Percentiles rank a stretch among this genome's conserved stretches.
Evolutionary conservation across 2,888 invertebrate species (phyloP).

Genomic region (Eilema sororculum): DNA sequence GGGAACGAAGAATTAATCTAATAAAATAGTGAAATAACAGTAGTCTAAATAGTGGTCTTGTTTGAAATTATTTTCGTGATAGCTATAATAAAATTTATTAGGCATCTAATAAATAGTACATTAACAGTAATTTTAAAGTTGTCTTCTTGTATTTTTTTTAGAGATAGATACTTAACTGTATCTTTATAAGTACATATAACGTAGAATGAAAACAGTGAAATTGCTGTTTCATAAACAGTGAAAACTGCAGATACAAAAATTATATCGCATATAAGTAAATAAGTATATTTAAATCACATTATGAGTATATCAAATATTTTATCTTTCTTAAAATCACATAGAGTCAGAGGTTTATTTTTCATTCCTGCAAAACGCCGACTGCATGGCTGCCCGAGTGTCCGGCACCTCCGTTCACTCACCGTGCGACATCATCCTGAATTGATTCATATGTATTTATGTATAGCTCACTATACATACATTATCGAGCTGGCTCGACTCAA

Average conservation of each 20-base stretch:
- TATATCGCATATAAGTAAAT: no score
- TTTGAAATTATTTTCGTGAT: no score
- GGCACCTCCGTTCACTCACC: slow-evolving; percentile 70
- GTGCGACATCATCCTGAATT: slow-evolving; percentile 73
- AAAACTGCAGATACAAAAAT: no score
- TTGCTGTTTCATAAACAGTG: no score
- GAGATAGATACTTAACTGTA: neutral
- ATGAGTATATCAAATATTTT: no score
- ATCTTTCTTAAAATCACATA: no score
- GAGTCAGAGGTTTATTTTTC: no score
- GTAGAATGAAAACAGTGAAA: no score
- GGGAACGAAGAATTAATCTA: neutral
- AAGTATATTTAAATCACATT: no score
- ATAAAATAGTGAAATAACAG: neutral
- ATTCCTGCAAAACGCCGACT: slow-evolving; percentile 12
- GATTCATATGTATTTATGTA: slow-evolving; percentile 57
- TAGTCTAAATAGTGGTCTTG: neutral
- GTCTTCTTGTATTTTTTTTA: neutral
- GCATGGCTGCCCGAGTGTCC: slow-evolving; percentile 52
- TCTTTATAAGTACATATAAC: no score
- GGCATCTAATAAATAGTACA: neutral
- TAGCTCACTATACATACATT: slow-evolving; percentile 26
- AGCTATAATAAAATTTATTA: neutral
- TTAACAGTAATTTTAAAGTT: neutral
- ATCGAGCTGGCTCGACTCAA: neutral